A percentile compares a stretch with the other conserved stretches of the same genome.
phyloP scores from a whole-genome alignment of 2,888 invertebrate species.

The Endomychus coccineus region DNA sequence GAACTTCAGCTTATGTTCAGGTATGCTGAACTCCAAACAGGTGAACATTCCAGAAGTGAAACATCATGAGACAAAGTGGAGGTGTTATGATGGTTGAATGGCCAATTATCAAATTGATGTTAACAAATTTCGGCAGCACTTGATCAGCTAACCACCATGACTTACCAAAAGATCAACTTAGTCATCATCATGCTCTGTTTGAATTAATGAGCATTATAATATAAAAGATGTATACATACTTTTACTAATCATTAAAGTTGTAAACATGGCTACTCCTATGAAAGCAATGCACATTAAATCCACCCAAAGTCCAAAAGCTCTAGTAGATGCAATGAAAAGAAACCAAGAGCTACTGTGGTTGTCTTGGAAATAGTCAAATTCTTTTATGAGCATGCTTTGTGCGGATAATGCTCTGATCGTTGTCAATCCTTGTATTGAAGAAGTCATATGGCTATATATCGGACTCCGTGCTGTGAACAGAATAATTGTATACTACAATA shows the following conservation, averaged over 20 bases:
- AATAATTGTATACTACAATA: conserved; percentile 1
- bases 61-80: no score
- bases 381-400: conserved; percentile 53
- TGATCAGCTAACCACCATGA: no score
- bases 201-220: no score
- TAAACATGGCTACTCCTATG: conserved; percentile 27
- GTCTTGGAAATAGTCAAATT: conserved; percentile 58
- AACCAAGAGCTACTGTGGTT: conserved; percentile 70
- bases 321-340: conserved; percentile 54
- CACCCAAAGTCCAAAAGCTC: conserved; percentile 65
- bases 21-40: no score
- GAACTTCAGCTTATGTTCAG: no score
- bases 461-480: conserved; percentile 63
- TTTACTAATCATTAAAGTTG: conserved; percentile 7
- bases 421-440: conserved; percentile 68
- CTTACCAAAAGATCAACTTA: no score
- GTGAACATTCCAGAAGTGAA: no score
- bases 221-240: no score
- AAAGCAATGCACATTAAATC: conserved; percentile 61
- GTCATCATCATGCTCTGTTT: no score
- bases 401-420: conserved; percentile 68
- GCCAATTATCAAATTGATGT: no score
- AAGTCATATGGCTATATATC: conserved; percentile 67
- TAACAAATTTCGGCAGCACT: no score
- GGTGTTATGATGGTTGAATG: no score